Base-by-base conservation (phyloP, 2,797 vertebrate species). In the Pseudocheirus occidentalis region DNA sequence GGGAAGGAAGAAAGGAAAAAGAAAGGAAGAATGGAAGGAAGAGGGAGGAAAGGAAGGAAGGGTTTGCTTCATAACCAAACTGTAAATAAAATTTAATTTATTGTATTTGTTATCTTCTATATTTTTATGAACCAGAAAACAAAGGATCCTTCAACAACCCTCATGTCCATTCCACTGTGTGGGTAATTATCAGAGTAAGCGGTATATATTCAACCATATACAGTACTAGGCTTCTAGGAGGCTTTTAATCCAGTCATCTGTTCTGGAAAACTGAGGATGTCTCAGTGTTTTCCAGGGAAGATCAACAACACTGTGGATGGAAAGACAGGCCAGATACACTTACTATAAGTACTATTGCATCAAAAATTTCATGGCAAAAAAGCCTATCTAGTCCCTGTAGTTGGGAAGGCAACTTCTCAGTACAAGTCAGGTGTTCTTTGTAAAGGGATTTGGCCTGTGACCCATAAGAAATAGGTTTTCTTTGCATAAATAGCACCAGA, bases 1-100 rank as follows among this genome's bases (percentile, higher is more conserved):
- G 40, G 13, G 5, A 4, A 81, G 31, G 5, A 6, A 24, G 24
- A 6, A 16, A 81, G 18, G 16, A 7, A 34, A 6, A 27, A 73
- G 13, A 6, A 4, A 81, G 31, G 5, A 6, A 24, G 24, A 6
- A 16, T 46, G 18, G 16, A 7, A 34, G 13, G 34, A 40, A 73
- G 16, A 40, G n/a, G 7, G 13, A 18, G 27, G 16, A 1, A 66
- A 66, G 34, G 16, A 11, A 40, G n/a, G n/a, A 46, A 46, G 0
- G 21, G 97, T 98, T 98, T 98, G 97, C 98, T 97, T 98, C 95
- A 94, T 98, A 96, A 98, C 97, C 98, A 98, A 98, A 97, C 94
- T 97, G 95, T 96, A 97, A 94, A 98, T 95, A 97, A 98, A 98
- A 95, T 55, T 95, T 96, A 95, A 97, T 96, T 97, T 98, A 98